These are phyloP conservation scores for Phycodurus eques DNA, from an alignment of 2,113 vertebrate species.

Conservation along the genomic window DNA sequence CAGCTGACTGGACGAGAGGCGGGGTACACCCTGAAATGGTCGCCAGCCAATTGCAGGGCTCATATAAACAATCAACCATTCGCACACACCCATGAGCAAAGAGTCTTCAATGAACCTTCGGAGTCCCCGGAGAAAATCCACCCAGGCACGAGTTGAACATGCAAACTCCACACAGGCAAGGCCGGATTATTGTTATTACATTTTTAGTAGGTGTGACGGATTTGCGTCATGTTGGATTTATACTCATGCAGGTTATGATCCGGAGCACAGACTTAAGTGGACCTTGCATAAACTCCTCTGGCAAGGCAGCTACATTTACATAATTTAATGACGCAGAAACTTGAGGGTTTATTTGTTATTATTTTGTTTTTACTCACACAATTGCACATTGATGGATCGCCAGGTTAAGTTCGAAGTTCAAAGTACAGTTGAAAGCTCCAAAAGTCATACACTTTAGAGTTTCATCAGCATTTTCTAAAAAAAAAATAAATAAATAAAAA, in stretches of 20 bases:
- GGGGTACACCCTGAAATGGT: too few species aligned
- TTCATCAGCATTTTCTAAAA: background rate
- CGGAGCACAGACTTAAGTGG: background rate
- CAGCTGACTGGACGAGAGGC: too few species aligned
- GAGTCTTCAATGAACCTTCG: too few species aligned
- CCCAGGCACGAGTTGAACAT: too few species aligned
- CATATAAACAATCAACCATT: too few species aligned
- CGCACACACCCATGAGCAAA: too few species aligned
- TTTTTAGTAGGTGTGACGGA: constrained; percentile 4
- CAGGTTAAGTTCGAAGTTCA: background rate
- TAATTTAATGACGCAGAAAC: background rate
- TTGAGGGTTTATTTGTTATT: background rate
- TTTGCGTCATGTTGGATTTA: background rate
- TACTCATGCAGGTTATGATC: background rate
- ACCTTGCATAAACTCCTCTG: background rate
- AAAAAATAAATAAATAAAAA: background rate
- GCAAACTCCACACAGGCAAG: too few species aligned
- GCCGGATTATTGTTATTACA: background rate
- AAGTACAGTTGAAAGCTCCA: background rate
- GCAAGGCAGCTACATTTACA: constrained; percentile 1
- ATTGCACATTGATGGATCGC: constrained; percentile 1
- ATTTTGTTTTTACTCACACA: background rate
- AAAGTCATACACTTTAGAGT: background rate
- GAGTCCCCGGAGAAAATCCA: too few species aligned
- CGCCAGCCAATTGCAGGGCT: too few species aligned